Percentiles rank a stretch among this genome's conserved stretches.
Evolutionary conservation across 53 echinoderm and acorn worm genomes (phyloP).

Genomic region (Paracentrotus lividus): DNA sequence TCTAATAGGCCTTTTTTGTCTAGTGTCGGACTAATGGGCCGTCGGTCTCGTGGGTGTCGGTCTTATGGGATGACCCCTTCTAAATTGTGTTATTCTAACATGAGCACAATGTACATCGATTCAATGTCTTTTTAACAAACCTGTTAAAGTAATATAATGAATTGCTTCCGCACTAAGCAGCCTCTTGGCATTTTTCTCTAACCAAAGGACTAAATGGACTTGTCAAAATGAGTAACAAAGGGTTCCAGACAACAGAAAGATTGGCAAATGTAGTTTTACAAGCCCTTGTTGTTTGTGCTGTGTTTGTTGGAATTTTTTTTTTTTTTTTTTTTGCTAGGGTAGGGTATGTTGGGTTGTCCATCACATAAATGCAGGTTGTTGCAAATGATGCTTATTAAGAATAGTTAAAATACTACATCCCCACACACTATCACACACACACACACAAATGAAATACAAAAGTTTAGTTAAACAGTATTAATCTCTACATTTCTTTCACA

Average conservation of each 20-base stretch:
- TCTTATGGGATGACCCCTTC: too few species aligned
- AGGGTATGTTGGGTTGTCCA: too few species aligned
- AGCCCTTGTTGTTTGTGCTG: background rate
- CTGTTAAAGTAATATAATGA: slow-evolving; percentile 24
- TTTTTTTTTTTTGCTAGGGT: background rate
- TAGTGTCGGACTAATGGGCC: too few species aligned
- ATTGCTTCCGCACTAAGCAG: slow-evolving; percentile 33
- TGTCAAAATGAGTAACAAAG: slow-evolving; percentile 9
- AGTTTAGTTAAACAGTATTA: background rate
- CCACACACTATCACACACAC: too few species aligned
- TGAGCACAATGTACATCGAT: slow-evolving; percentile 9
- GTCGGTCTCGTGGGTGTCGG: too few species aligned
- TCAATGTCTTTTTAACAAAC: slow-evolving; percentile 15
- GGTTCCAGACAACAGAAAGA: background rate
- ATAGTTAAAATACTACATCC: background rate
- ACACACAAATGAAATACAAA: background rate
- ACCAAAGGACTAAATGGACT: slow-evolving; percentile 18
- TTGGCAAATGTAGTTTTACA: background rate
- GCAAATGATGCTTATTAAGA: background rate
- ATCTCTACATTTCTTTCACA: background rate
- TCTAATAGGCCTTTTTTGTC: too few species aligned
- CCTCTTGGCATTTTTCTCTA: slow-evolving; percentile 21
- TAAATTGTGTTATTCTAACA: slow-evolving; percentile 9
- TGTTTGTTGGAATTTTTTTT: background rate
- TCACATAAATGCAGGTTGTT: background rate